Percentiles rank a stretch among this genome's conserved stretches.
These are phyloP conservation scores for Spilogale gracilis DNA, from an alignment of 2,113 vertebrate genomes.

Conservation along the genomic window DNA sequence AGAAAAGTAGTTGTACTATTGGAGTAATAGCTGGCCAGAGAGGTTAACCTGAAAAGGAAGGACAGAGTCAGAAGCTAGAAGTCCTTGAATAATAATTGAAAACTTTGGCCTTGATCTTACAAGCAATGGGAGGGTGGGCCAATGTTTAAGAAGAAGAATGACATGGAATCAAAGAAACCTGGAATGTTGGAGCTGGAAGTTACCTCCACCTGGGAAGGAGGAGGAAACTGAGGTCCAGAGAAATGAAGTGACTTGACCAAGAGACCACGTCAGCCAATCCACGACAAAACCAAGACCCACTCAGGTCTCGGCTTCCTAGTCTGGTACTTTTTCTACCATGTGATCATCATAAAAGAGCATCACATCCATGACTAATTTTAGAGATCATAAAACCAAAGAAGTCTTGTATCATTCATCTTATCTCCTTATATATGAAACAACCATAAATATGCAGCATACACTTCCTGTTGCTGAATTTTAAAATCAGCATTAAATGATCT, in stretches of 20 bases:
- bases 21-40: neutral
- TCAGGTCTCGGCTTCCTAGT: neutral
- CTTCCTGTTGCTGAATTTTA: conserved; percentile 92
- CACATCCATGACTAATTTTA: neutral
- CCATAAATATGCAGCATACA: conserved; percentile 66
- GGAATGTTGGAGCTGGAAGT: neutral
- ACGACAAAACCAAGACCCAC: neutral
- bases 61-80: neutral
- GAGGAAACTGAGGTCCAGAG: neutral
- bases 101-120: neutral
- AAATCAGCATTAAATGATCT: conserved; percentile 92
- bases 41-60: neutral
- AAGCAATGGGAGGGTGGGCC: neutral
- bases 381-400: neutral
- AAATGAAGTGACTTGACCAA: neutral
- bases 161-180: neutral
- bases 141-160: conserved; percentile 13
- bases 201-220: neutral
- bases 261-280: neutral
- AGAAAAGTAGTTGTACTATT: neutral
- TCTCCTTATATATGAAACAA: conserved; percentile 1
- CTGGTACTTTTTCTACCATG: neutral
- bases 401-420: neutral
- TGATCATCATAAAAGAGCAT: neutral
- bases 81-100: neutral